A percentile compares a stretch with the other conserved stretches of the same genome.
Conservation (phyloP, 1,140 invertebrate genomes). For the Drosophila sechellia region DNA sequence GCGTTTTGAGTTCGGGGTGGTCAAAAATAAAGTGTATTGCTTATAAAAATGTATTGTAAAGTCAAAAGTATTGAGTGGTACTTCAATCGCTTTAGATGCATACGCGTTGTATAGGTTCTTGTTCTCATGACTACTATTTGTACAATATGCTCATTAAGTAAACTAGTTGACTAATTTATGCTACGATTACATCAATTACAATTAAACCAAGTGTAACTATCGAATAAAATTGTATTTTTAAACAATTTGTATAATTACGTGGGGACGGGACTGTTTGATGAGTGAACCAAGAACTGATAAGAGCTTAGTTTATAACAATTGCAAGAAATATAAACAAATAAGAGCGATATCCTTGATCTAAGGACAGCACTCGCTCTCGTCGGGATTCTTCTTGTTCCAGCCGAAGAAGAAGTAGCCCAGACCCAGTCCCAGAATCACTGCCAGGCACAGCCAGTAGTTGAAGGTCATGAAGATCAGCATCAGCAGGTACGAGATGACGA, state of each 20-base stretch:
- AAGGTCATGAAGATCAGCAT: slow-evolving; percentile 99
- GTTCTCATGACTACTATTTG: slow-evolving; percentile 76
- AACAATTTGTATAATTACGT: slow-evolving; percentile 61
- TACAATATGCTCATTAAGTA: slow-evolving; percentile 78
- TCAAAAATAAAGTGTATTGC: slow-evolving; percentile 13
- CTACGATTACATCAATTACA: slow-evolving; percentile 51
- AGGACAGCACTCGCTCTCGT: slow-evolving; percentile 68
- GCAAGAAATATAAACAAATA: neutral
- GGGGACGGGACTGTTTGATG: slow-evolving; percentile 33
- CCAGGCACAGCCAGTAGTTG: slow-evolving; percentile 96
- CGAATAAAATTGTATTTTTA: slow-evolving; percentile 71
- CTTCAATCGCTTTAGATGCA: slow-evolving; percentile 30
- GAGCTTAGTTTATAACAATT: slow-evolving; percentile 3
- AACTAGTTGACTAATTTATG: slow-evolving; percentile 77
- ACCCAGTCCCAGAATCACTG: slow-evolving; percentile 93
- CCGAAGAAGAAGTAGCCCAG: slow-evolving; percentile 97
- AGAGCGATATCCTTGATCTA: neutral
- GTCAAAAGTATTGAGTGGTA: slow-evolving; percentile 62
- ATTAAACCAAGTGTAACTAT: slow-evolving; percentile 61
- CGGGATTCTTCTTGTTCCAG: slow-evolving; percentile 86
- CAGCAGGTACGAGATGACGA: slow-evolving; percentile 95
- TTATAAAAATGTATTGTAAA: slow-evolving; percentile 35
- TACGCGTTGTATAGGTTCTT: slow-evolving; percentile 54
- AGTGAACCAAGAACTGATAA: slow-evolving; percentile 12
- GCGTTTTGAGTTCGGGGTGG: slow-evolving; percentile 6